Percentiles rank a stretch among this genome's conserved stretches.
Evolutionary conservation across 1,140 invertebrate genomes (phyloP).

Genomic region (Ephestia elutella): DNA sequence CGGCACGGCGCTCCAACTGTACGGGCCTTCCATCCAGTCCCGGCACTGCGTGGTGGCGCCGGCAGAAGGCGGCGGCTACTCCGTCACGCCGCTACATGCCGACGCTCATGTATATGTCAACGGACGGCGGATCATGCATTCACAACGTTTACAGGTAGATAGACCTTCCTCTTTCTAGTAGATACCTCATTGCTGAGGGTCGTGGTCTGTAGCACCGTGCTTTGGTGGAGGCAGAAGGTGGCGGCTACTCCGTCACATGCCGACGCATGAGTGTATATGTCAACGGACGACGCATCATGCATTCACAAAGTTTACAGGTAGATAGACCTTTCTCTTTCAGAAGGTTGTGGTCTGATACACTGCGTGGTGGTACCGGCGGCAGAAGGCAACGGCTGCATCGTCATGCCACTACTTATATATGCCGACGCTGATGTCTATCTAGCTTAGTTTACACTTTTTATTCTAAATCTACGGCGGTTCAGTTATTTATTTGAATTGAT

Average conservation of each 20-base stretch:
- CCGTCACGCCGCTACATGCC: constrained; percentile 92
- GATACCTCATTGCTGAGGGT: too few species aligned
- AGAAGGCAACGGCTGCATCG: constrained; percentile 93
- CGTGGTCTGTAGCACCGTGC: too few species aligned
- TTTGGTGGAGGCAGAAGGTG: constrained; percentile 92
- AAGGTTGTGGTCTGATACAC: too few species aligned
- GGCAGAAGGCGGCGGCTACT: constrained; percentile 93
- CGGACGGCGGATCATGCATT: constrained; percentile 92
- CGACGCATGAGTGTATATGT: constrained; percentile 95
- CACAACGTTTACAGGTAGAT: constrained; percentile 89
- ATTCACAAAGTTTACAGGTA: constrained; percentile 93
- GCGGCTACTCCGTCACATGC: constrained; percentile 92
- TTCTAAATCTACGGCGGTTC: too few species aligned
- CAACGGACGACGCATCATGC: constrained; percentile 92
- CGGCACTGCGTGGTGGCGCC: constrained; percentile 95
- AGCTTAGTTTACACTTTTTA: too few species aligned
- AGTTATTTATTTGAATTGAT: too few species aligned
- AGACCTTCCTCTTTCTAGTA: too few species aligned
- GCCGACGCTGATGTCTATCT: too few species aligned
- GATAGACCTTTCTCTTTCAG: too few species aligned
- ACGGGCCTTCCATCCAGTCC: constrained; percentile 89
- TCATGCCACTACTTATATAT: too few species aligned
- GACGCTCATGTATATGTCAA: constrained; percentile 96
- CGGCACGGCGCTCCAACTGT: constrained; percentile 78
- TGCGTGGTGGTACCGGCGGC: constrained; percentile 94